A percentile compares a stretch with the other conserved stretches of the same genome.
phyloP scores from a whole-genome alignment of 2,888 invertebrate species.

The Osmoderma eremita region DNA sequence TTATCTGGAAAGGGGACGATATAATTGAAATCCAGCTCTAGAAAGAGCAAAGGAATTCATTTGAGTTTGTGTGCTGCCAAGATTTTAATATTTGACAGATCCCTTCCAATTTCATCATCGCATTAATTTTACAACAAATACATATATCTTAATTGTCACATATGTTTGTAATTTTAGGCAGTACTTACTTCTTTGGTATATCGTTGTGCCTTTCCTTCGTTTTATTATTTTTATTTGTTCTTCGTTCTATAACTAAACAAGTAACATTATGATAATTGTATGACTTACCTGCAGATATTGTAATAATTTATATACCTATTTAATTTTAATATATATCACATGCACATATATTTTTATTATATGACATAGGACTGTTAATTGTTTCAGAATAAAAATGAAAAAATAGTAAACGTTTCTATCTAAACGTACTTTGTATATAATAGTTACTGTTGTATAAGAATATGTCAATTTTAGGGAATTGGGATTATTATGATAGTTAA shows the following conservation, averaged over 20 bases:
- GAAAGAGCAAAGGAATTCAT: neutral
- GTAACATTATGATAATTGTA: conserved; percentile 47
- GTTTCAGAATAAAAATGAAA: conserved; percentile 52
- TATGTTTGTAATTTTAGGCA: conserved; percentile 39
- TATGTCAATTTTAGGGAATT: conserved; percentile 78
- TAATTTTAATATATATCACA: conserved; percentile 51
- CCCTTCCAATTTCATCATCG: conserved; percentile 43
- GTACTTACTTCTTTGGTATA: conserved; percentile 46
- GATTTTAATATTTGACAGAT: neutral
- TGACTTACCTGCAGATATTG: conserved; percentile 51
- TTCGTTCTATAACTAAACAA: conserved; percentile 23
- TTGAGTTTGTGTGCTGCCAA: neutral
- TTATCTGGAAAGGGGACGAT: conserved; percentile 8
- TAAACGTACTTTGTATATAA: conserved; percentile 49
- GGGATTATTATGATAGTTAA: conserved; percentile 66
- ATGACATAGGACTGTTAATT: conserved; percentile 61
- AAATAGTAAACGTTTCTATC: conserved; percentile 49
- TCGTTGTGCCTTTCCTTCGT: conserved; percentile 48
- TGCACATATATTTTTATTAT: conserved; percentile 56
- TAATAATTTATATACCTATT: conserved; percentile 57
- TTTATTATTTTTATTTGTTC: conserved; percentile 6
- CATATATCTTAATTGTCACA: conserved; percentile 36
- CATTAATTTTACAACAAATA: neutral
- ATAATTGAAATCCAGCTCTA: no score
- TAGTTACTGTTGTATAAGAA: conserved; percentile 71